Base-by-base conservation (phyloP, 2,888 invertebrate species). In the Xanthia togata region DNA sequence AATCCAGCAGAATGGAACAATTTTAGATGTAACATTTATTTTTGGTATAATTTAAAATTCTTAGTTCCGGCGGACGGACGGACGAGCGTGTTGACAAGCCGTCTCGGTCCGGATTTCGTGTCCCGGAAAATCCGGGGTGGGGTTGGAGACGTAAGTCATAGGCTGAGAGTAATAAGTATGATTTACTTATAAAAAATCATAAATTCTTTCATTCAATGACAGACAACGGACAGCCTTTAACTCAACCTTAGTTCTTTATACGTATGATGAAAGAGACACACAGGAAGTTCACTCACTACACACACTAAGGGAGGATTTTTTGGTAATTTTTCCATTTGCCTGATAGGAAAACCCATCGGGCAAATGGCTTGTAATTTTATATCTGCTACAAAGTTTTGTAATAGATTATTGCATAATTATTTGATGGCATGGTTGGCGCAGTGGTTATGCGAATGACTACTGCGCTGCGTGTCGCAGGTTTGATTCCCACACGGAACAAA, bases 41-140 rank as follows among this genome's bases (percentile, higher is more conserved):
- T 87, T 79, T 63, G 79, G 78, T 87, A 85, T 78, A 89, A 87
- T 87, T 89, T 87, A 89, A 87, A 85, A 87, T 83, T 79, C 83
- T 81, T 75, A 82, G 75, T 75, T 79, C 77, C 81, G 76, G 44
- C 81, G 70, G 79, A 74, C 70, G 80, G 84, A 83, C 87, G 81
- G 87, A 79, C 86, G 67, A 82, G 78, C 88, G 83, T 87, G 89
- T 87, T 89, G 89, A 87, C 87, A 87, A 85, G 88, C 78, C 75
- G 74, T 85, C 89, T 83, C 70, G 79, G 75, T 60, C 78, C 89
- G 86, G 87, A 80, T 89, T 85, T 87, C 78, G 84, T 87, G 89
- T 85, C 81, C 88, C 88, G 86, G 81, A 89, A 87, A 87, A 87
- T 87, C 89, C 78, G 79, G 70, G 62, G 77, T 73, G 44, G 44